These are phyloP conservation scores for Isaurus tuberculatus DNA, from an alignment of 92 coral and sea anemone species.

Conservation along the genomic window DNA sequence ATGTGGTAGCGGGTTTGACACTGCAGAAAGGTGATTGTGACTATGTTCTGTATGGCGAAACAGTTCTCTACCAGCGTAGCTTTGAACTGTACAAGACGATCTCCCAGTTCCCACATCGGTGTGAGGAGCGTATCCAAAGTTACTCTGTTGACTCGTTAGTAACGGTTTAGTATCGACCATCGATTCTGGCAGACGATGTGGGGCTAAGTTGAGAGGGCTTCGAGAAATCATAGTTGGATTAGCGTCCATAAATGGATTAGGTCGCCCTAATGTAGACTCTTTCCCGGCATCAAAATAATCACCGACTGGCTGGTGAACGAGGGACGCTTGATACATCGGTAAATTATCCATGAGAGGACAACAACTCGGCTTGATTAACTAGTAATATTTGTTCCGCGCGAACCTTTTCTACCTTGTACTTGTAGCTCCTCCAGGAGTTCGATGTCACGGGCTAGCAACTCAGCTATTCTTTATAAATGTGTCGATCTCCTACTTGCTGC, in stretches of 20 bases:
- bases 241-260: slow-evolving; percentile 76
- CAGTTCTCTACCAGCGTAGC: slow-evolving; percentile 60
- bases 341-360: slow-evolving; percentile 69
- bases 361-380: slow-evolving; percentile 51
- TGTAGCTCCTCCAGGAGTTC: slow-evolving; percentile 51
- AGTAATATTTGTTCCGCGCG: slow-evolving; percentile 17
- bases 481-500: slow-evolving; percentile 46
- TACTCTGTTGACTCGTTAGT: slow-evolving; percentile 65
- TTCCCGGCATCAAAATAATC: slow-evolving; percentile 80
- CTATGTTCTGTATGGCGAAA: slow-evolving; percentile 68
- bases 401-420: slow-evolving; percentile 41
- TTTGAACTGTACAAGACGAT: slow-evolving; percentile 72
- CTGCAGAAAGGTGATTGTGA: slow-evolving; percentile 46
- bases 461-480: slow-evolving; percentile 37
- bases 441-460: slow-evolving; percentile 45
- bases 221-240: slow-evolving; percentile 80
- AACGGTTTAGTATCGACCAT: slow-evolving; percentile 76
- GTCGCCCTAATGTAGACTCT: slow-evolving; percentile 68
- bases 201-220: slow-evolving; percentile 71
- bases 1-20: slow-evolving; percentile 69
- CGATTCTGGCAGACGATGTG: slow-evolving; percentile 81
- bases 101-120: slow-evolving; percentile 65
- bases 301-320: slow-evolving; percentile 70
- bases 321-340: slow-evolving; percentile 63
- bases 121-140: slow-evolving; percentile 73